A percentile compares a stretch with the other conserved stretches of the same genome.
phyloP scores from a whole-genome alignment of 2,888 invertebrate genomes.

The Blastobasis adustella region DNA sequence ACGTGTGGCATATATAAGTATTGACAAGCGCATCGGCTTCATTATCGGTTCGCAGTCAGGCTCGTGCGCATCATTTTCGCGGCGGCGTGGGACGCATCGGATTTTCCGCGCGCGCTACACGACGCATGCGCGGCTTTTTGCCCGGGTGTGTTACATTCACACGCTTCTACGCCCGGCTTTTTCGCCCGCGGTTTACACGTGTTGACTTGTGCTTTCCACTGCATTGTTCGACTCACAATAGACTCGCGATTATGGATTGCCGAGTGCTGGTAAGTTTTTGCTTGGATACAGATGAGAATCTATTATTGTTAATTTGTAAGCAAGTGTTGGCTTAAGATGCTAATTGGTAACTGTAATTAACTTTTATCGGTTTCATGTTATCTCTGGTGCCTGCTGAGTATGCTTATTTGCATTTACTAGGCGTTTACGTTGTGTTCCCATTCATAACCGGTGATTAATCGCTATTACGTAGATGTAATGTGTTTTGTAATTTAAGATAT shows the following conservation, averaged over 20 bases:
- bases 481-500: too few species aligned
- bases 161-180: conserved; percentile 39
- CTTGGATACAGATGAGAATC: conserved; percentile 16
- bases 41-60: conserved; percentile 46
- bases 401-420: background rate
- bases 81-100: conserved; percentile 31
- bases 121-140: conserved; percentile 18
- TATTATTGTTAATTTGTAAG: conserved; percentile 18
- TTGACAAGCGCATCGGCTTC: conserved; percentile 47
- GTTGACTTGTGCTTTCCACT: conserved; percentile 48
- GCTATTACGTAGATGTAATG: too few species aligned
- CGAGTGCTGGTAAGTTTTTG: conserved; percentile 55
- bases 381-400: background rate
- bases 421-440: background rate
- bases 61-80: conserved; percentile 38
- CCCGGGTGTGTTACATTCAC: conserved; percentile 26
- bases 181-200: conserved; percentile 26
- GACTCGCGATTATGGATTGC: conserved; percentile 51
- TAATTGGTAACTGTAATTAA: background rate
- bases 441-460: background rate
- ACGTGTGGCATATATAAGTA: conserved; percentile 61
- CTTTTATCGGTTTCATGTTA: conserved; percentile 1
- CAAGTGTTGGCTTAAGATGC: conserved; percentile 10
- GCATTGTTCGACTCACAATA: conserved; percentile 49
- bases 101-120: conserved; percentile 30